Base-by-base conservation (phyloP, 92 coral and sea anemone species). In the Meandrina meandrites region DNA sequence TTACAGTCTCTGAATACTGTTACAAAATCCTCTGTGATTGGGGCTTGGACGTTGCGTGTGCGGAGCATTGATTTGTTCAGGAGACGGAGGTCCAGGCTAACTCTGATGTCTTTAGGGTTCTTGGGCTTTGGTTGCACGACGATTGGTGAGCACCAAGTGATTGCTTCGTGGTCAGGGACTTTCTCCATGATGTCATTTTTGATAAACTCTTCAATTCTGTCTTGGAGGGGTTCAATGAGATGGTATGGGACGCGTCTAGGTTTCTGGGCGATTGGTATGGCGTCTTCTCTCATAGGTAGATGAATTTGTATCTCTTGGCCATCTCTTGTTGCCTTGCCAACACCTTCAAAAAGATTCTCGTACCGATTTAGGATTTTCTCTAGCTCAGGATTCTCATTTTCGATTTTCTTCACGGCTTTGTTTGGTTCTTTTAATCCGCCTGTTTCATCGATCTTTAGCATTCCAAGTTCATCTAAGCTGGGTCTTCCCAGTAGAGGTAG, bases 381-480 rank as follows among this genome's bases (percentile, higher is more conserved):
- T 12, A 88, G 84, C 53, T 82, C 82, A n/a, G 78, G 78, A 34
- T 83, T 21, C 51, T 53, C 79, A 13, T 83, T 48, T 28, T 71
- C 31, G 53, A 31, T 8, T 83, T 71, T 56, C 53, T 83, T 71
- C 86, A 75, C 67, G 8, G 34, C 36, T 75, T 78, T 91, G 81
- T 89, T 88, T 53, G 96, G 94, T 27, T 89, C 79, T 79, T 79
- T 74, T 36, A 94, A 84, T 62, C 91, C 85, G 69, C 96, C 96
- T 17, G 94, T 87, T 47, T 82, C 87, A 69, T 89, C 93, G 72
- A 89, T 91, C 50, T 86, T 47, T 27, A 91, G 82, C 90, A 91
- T 89, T 32, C 93, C 94, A 67, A 94, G 89, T 80, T 86, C 92
- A 68, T 91, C 96, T 30, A 88, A 80, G 84, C 91, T 88, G 86